Evolutionary conservation across 1,140 invertebrate genomes (phyloP).

Genomic region (Caenorhabditis briggsae): DNA sequence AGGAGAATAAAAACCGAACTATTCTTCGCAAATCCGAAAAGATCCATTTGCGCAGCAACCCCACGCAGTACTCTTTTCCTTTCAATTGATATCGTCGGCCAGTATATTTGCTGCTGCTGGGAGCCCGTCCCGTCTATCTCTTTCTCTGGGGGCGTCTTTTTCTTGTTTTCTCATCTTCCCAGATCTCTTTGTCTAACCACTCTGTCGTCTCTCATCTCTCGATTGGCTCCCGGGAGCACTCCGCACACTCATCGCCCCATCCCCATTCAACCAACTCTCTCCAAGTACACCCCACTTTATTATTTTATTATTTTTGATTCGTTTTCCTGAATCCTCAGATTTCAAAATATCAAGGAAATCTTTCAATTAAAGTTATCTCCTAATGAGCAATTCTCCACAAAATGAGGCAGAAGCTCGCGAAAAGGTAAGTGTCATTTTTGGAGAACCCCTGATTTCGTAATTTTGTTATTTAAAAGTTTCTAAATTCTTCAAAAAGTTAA

Average conservation of each 20-base stretch:
- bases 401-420: conserved; percentile 50
- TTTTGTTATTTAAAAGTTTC: neutral
- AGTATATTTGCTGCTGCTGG: neutral
- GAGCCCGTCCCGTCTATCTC: neutral
- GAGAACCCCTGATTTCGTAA: neutral
- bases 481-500: neutral
- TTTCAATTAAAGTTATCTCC: neutral
- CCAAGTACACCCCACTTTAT: conserved; percentile 56
- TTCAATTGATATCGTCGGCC: conserved; percentile 12
- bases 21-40: neutral
- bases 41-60: conserved; percentile 13
- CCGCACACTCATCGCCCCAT: conserved; percentile 39
- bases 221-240: conserved; percentile 53
- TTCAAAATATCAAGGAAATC: no score
- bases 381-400: conserved; percentile 56
- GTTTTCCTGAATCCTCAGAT: neutral
- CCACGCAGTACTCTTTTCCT: neutral
- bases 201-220: conserved; percentile 26
- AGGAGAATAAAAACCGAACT: neutral
- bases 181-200: conserved; percentile 2
- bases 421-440: neutral
- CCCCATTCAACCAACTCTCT: neutral
- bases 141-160: conserved; percentile 23
- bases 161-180: neutral
- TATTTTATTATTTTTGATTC: conserved; percentile 53